Evolutionary conservation across 2,797 vertebrate genomes (phyloP).

Genomic region (Rhincodon typus): DNA sequence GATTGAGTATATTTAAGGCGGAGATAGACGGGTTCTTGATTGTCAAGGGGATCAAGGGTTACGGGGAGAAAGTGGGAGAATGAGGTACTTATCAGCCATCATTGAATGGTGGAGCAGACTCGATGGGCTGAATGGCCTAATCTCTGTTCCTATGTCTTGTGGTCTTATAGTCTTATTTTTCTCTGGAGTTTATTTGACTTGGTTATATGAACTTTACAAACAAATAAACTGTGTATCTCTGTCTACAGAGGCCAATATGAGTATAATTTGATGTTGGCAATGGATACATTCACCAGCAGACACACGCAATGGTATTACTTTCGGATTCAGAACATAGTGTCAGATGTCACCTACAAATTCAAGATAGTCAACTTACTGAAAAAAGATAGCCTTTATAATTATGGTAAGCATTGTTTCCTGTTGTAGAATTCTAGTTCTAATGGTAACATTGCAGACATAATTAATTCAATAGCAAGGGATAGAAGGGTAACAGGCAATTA

Average conservation of each 20-base stretch:
- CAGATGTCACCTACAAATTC: conserved; percentile 33
- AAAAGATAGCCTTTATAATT: conserved; percentile 29
- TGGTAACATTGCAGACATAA: not conserved
- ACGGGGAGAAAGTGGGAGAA: no score
- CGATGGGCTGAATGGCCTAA: no score
- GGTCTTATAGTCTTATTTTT: not conserved
- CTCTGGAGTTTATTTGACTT: not conserved
- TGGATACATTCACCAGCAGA: conserved; percentile 6
- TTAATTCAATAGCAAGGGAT: not conserved
- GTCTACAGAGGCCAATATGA: not conserved
- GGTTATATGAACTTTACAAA: not conserved
- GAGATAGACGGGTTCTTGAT: no score
- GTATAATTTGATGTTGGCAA: conserved; percentile 11
- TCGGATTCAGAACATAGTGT: not conserved
- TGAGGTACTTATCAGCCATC: no score
- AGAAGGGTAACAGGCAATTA: not conserved
- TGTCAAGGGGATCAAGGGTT: no score
- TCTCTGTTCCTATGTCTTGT: no score
- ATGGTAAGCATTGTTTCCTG: not conserved
- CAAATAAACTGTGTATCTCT: conserved; percentile 6
- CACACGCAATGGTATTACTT: conserved; percentile 37
- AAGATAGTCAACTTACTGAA: conserved; percentile 35
- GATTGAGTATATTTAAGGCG: no score
- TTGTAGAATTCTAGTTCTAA: not conserved
- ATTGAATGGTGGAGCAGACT: no score